These are phyloP conservation scores for Alviniconcha marisindica DNA, from an alignment of 1,140 invertebrate species.

Conservation along the genomic window DNA sequence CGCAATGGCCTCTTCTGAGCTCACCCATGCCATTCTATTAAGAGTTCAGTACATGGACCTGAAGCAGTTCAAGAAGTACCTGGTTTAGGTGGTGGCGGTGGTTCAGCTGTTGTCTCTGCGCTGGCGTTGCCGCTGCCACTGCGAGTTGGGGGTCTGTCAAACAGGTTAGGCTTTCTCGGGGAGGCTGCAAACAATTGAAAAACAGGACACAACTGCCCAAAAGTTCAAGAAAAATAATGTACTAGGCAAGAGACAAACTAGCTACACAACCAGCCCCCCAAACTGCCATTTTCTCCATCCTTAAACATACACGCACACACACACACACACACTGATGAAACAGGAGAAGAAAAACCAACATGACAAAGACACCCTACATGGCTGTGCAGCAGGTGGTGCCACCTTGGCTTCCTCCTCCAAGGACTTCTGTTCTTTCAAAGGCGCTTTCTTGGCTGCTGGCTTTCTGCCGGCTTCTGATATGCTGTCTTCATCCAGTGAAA, in stretches of 20 bases:
- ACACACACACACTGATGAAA: background rate
- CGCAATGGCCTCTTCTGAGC: too few relatives aligned
- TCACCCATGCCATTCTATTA: too few relatives aligned
- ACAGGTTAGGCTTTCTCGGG: conserved; percentile 56
- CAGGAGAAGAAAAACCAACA: background rate
- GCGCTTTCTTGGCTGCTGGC: conserved; percentile 42
- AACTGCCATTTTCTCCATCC: too few relatives aligned
- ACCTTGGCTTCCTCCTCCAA: conserved; percentile 38
- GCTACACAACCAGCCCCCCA: too few relatives aligned
- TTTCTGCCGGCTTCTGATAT: conserved; percentile 50
- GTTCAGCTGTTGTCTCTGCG: conserved; percentile 39
- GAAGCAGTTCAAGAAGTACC: too few relatives aligned
- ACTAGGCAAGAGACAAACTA: too few relatives aligned
- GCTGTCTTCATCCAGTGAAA: conserved; percentile 65
- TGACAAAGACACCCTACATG: background rate
- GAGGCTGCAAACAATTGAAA: conserved; percentile 57
- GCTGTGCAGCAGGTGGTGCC: conserved; percentile 35
- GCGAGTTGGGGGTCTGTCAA: conserved; percentile 68
- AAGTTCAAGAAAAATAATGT: too few relatives aligned
- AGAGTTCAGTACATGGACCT: too few relatives aligned
- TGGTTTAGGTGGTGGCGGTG: conserved; percentile 22
- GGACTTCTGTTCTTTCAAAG: conserved; percentile 44
- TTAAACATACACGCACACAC: background rate
- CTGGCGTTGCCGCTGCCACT: conserved; percentile 60
- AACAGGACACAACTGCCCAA: too few relatives aligned